Percentiles rank a stretch among this genome's conserved stretches.
phyloP scores from a whole-genome alignment of 2,797 vertebrate genomes.

The Onychomys torridus region DNA sequence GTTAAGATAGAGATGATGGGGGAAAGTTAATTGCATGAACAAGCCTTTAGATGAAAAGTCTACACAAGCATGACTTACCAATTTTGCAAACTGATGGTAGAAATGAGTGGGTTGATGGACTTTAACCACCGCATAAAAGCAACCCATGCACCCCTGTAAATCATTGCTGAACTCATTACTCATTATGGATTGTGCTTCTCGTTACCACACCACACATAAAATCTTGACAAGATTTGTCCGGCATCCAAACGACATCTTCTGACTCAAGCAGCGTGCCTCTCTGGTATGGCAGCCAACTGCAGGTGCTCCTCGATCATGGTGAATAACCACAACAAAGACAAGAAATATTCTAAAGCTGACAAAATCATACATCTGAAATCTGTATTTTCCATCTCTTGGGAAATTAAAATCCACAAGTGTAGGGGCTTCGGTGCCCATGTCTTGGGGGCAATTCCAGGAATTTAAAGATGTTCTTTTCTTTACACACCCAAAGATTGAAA shows the following conservation, averaged over 20 bases:
- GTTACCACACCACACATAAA: conserved; percentile 50
- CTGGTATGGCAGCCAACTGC: conserved; percentile 20
- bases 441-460: conserved; percentile 79
- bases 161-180: conserved; percentile 73
- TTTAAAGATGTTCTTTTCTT: conserved; percentile 74
- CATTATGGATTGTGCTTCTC: conserved; percentile 63
- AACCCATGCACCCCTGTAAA: conserved; percentile 53
- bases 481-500: conserved; percentile 41
- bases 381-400: conserved; percentile 67
- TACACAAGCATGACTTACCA: conserved; percentile 31
- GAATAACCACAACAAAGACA: conserved; percentile 79
- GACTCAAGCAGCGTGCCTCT: conserved; percentile 16
- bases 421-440: conserved; percentile 76
- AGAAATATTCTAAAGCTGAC: conserved; percentile 74
- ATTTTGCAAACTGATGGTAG: conserved; percentile 58
- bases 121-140: conserved; percentile 66
- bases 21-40: conserved; percentile 52
- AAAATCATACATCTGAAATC: conserved; percentile 76
- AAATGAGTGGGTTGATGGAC: conserved; percentile 68
- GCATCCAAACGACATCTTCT: conserved; percentile 35
- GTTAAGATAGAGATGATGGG: conserved; percentile 25
- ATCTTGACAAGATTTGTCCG: conserved; percentile 58
- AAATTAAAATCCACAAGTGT: conserved; percentile 82
- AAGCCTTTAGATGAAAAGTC: conserved; percentile 40
- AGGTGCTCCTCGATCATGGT: conserved; percentile 76